These are phyloP conservation scores for Melanotaenia maccullochi DNA, from an alignment of 2,797 vertebrate species.

Conservation along the genomic window DNA sequence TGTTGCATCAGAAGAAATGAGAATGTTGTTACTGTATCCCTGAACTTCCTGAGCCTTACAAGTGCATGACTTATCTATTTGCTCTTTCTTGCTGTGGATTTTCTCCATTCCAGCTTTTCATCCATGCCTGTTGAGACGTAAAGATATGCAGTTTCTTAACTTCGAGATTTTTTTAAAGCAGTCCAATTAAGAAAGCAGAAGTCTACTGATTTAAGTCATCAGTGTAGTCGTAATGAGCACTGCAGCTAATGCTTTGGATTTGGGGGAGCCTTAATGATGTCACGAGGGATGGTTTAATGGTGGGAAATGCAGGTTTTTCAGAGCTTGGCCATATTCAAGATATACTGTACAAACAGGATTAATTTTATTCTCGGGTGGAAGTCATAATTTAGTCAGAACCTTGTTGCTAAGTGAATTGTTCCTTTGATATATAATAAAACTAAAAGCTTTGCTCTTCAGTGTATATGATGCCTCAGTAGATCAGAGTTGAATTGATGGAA, in stretches of 20 bases:
- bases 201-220: neutral
- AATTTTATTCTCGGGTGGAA: neutral
- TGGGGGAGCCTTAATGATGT: neutral
- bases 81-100: neutral
- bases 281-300: neutral
- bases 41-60: neutral
- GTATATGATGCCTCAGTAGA: neutral
- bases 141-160: too few species aligned
- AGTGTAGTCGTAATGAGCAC: neutral
- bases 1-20: neutral
- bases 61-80: neutral
- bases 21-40: neutral
- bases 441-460: too few species aligned
- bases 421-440: too few species aligned
- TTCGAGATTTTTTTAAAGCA: neutral
- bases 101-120: too few species aligned
- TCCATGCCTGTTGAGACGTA: too few species aligned
- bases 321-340: neutral
- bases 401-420: too few species aligned
- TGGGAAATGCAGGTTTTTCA: neutral
- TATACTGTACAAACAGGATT: neutral
- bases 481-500: slow-evolving; percentile 17
- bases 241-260: too few species aligned
- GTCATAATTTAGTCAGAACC: too few species aligned
- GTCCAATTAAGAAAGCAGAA: neutral